Base-by-base conservation (phyloP, 1,140 invertebrate species). In the Drosophila lowei region DNA sequence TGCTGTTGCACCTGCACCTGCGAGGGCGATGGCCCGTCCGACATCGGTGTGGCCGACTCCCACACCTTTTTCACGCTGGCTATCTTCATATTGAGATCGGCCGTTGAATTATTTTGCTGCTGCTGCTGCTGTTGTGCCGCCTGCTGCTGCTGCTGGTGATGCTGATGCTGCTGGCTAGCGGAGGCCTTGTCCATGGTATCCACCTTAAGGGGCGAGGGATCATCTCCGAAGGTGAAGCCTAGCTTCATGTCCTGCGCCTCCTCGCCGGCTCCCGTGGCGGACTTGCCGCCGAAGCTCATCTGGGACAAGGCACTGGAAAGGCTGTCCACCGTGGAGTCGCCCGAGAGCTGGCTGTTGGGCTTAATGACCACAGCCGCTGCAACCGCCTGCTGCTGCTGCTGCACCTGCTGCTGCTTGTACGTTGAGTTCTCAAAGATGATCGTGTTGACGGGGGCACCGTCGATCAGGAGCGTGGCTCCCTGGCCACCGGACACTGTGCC, bases 361-460 rank as follows among this genome's bases (percentile, higher is more conserved):
- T 85, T 80, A 11, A 67, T 47, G 16, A 75, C 72, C 21, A 72
- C 79, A 16, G 63, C 59, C 38, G 73, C 57, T 6, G 68, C 59
- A 8, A 61, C 60, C 30, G 72, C 72, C 53, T 55, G 62, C 41
- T 52, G 52, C 43, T 92, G 94, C 81, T 93, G 93, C 92, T 95
- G 75, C 21, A 95, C 85, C 90, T 93, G 94, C 79, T 86, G 94
- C 59, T 94, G 94, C 92, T 96, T 96, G 83, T 96, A 97, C 90
- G 97, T 97, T 0, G 96, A 97, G 91, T 98, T 98, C 90, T 98
- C 97, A 90, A 98, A 98, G 61, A 98, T 97, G 38, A 98, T 95
- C 0, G 97, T 98, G 85, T 97, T 95, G 13, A 97, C 96, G 1
- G 96, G 96, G 1, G 96, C 76, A 15, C 79, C 85, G n/a, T 91